These are phyloP conservation scores for Drosophila nigrodunni DNA, from an alignment of 1,140 invertebrate species.

Conservation along the genomic window DNA sequence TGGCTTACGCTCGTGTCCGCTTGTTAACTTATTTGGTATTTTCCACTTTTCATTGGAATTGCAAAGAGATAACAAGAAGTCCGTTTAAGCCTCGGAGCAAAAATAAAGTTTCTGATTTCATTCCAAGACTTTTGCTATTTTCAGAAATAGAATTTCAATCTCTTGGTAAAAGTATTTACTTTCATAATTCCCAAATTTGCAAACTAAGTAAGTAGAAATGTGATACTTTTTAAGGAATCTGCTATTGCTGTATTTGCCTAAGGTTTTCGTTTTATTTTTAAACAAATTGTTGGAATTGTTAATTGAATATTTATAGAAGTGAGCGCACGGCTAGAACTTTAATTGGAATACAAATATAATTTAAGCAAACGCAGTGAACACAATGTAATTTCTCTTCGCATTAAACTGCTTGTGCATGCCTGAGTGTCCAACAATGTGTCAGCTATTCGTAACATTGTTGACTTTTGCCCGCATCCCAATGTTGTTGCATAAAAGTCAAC, in stretches of 20 bases:
- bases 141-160: conserved; percentile 32
- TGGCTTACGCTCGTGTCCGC: neutral
- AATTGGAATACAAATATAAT: neutral
- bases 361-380: neutral
- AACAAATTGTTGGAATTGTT: neutral
- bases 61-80: conserved; percentile 42
- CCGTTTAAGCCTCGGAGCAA: conserved; percentile 15
- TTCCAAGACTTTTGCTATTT: conserved; percentile 42
- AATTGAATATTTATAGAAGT: neutral
- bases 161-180: conserved; percentile 1
- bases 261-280: neutral
- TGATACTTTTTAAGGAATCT: neutral
- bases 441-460: conserved; percentile 6
- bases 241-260: neutral
- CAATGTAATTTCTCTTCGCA: neutral
- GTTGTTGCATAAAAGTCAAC: conserved; percentile 10
- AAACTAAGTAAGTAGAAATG: conserved; percentile 10
- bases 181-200: conserved; percentile 1
- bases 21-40: conserved; percentile 15
- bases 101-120: conserved; percentile 24
- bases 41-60: conserved; percentile 22
- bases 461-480: neutral
- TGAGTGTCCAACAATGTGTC: neutral
- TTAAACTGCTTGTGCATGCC: neutral
- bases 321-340: no score